Conservation (phyloP, 2,888 invertebrate genomes). For the Drosophila neonasuta region DNA sequence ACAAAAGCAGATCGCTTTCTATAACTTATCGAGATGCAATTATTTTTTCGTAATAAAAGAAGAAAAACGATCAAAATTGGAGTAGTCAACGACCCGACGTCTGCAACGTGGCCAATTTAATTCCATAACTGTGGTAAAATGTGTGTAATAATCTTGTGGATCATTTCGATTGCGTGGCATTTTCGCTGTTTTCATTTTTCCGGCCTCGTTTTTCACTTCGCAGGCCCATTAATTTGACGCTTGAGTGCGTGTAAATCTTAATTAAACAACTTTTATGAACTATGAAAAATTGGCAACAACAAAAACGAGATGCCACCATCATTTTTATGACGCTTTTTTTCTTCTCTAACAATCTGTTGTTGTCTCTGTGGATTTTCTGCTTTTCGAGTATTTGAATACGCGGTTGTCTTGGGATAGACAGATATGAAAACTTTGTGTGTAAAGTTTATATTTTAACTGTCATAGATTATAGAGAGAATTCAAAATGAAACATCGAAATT, state of each 20-base stretch:
- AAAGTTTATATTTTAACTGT: too few species aligned
- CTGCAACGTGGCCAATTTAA: neutral
- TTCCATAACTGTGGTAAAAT: conserved; percentile 1
- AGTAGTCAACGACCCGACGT: neutral
- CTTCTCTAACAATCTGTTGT: conserved; percentile 11
- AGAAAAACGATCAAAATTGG: neutral
- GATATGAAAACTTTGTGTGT: neutral
- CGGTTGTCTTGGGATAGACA: neutral
- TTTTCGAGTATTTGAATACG: neutral
- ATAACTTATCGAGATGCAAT: neutral
- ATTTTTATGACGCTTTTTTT: conserved; percentile 27
- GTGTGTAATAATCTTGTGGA: conserved; percentile 14
- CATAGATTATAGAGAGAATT: neutral
- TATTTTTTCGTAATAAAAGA: neutral
- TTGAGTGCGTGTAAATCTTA: conserved; percentile 60
- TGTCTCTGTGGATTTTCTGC: conserved; percentile 25
- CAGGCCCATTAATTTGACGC: conserved; percentile 53
- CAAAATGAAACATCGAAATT: too few species aligned
- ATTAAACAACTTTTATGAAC: conserved; percentile 58
- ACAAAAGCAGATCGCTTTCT: neutral
- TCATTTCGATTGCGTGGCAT: conserved; percentile 39
- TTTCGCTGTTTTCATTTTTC: conserved; percentile 27
- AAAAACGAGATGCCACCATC: conserved; percentile 37
- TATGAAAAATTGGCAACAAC: conserved; percentile 39
- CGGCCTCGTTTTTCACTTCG: conserved; percentile 18